Evolutionary conservation across 2,797 vertebrate genomes (phyloP), one percentile per base, ranked within the genome.

Genomic region (Cyprinodon diabolis): DNA sequence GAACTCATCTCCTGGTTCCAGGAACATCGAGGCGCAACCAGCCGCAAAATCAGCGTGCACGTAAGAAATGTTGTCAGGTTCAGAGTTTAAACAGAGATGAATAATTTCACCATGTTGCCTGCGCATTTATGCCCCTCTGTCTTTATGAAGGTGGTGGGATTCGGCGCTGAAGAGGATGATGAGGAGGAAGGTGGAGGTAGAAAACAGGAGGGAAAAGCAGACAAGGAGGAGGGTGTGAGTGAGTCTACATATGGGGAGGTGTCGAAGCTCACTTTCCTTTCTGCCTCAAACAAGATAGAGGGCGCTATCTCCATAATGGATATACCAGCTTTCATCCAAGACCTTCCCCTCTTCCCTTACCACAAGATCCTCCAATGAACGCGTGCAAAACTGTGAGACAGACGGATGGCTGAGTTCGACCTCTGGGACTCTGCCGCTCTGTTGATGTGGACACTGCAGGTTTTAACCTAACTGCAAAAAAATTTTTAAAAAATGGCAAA

Each of bases 301-400:
- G 83, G 90, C 0, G 83, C 92, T 37, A 87, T 91, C 30, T 88
- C 94, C 88, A 96, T 98, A 86, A 94, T 94, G 84, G 96, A 98
- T 89, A 96, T 98, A 87, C 94, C 93, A 68, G 93, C 94, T 80
- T 99, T 98, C 91, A 97, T 92, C 48, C 82, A 94, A 89, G 93
- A 78, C 77, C 95, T 99, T 79, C 94, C 92, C 57, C 96, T 98
- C 87, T 96, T 96, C 89, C 97, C 97, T 66, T 98, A 96, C 91
- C 97, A 98, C 93, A 99, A 99, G 91, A 96, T 99, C 90, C 84
- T 98, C 58, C 93, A 96, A 93, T 98, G 94, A 87, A 75, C 65
- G 43, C 19, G 0, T 6, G 40, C 76, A 69, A 63, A 74, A 73
- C 78, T 66, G 60, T 19, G 48, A 83, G 48, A 63, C 71, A 45